Evolutionary conservation across 2,888 invertebrate genomes (phyloP), one percentile per base, ranked within the genome.

Genomic region (Andrena minutula): DNA sequence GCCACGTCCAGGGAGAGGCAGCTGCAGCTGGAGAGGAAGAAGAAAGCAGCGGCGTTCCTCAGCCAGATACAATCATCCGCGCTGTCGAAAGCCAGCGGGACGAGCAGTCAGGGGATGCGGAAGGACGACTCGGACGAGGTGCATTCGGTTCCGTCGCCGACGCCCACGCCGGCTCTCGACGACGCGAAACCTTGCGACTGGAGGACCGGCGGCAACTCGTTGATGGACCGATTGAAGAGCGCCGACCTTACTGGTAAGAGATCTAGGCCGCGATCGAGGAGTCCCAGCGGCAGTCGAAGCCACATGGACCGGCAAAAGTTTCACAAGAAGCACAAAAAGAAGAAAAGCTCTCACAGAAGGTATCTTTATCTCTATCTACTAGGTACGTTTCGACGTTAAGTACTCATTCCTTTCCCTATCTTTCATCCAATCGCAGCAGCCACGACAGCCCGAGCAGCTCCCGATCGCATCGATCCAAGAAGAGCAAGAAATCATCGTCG

Each of bases 21-120:
- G 93, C 93, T 97, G 79, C 97, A 97, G 90, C 91, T 96, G 86
- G 97, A 97, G 92, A 94, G 98, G 0, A 96, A 97, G 87, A 96
- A 96, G 32, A 97, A 97, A 88, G 98, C 98, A 0, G 97, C 97
- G 10, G 97, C 97, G 91, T 98, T 98, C 93, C 95, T 97, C 10
- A 95, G 95, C 91, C 95, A 95, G 75, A 93, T 95, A 66, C 94
- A 93, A 88, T 61, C 91, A 3, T 90, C 92, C 2, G 61, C 82
- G 6, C 32, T 86, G 8, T 23, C 74, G 1, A 91, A 90, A 61
- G 49, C 65, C 2, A 60, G 84, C n/a, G 66, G 66, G 3, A 51
- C 71, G 1, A 8, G 66, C 0, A 73, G 76, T 63, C 82, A 86
- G 30, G 77, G 61, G 7, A 20, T 56, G 2, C 75, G 83, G 10